These are phyloP conservation scores for Lagopus muta DNA, from an alignment of 2,113 vertebrate genomes.

Conservation along the genomic window DNA sequence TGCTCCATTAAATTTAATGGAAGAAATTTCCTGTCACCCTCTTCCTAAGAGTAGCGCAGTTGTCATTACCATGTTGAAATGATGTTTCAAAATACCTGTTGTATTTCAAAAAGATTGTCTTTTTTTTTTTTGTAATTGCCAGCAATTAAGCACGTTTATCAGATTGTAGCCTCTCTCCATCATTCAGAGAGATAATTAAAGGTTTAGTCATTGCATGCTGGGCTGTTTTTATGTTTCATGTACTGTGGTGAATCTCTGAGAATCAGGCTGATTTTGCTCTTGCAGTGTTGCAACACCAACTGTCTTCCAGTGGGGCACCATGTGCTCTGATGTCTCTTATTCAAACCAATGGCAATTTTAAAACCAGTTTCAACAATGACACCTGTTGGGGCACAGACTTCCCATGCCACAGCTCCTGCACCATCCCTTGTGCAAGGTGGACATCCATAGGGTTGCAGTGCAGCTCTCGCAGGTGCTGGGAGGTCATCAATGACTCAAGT, in stretches of 20 bases:
- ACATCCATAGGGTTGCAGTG: not conserved
- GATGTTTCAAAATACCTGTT: conserved; percentile 23
- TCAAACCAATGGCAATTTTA: not conserved
- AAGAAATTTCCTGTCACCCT: conserved; percentile 22
- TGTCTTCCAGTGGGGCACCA: not conserved
- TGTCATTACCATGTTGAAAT: conserved; percentile 14
- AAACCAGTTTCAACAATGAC: not conserved
- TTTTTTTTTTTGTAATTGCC: conserved; percentile 39
- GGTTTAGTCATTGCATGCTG: conserved; percentile 59
- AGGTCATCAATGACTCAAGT: not conserved
- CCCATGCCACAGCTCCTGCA: not conserved
- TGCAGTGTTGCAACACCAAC: not conserved
- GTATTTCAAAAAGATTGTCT: conserved; percentile 2
- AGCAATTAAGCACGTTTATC: conserved; percentile 58
- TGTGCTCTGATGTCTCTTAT: not conserved
- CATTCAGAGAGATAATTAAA: conserved; percentile 61
- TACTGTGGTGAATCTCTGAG: conserved; percentile 21
- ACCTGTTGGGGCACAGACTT: fast-evolving
- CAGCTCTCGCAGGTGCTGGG: fast-evolving
- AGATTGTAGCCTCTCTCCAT: conserved; percentile 58
- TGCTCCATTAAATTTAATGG: not conserved
- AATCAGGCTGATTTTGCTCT: conserved; percentile 11
- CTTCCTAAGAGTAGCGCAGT: not conserved
- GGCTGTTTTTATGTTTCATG: conserved; percentile 34
- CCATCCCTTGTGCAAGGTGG: not conserved